phyloP scores from a whole-genome alignment of 2,888 invertebrate genomes.

The Sarcophaga carnaria region DNA sequence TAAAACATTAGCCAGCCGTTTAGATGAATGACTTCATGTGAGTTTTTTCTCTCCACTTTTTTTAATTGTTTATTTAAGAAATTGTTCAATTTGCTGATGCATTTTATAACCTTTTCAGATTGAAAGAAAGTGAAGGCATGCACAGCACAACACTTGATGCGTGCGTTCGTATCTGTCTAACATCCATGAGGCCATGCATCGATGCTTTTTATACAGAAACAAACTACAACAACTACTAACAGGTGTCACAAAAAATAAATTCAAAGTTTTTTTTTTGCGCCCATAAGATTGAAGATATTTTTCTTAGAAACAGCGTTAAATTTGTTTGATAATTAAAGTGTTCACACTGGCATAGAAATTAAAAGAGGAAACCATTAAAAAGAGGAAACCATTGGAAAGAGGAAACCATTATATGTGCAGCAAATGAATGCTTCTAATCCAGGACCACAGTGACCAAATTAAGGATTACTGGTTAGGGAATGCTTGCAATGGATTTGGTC shows the following conservation, averaged over 20 bases:
- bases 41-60: constrained; percentile 42
- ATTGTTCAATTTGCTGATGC: constrained; percentile 78
- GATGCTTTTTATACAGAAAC: neutral
- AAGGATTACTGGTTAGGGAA: too few species aligned
- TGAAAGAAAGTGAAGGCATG: constrained; percentile 54
- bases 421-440: too few species aligned
- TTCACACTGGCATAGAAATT: neutral
- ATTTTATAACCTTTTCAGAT: constrained; percentile 73
- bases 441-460: too few species aligned
- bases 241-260: constrained; percentile 37
- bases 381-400: too few species aligned
- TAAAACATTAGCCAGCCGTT: constrained; percentile 18
- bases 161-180: neutral
- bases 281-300: neutral
- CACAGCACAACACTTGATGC: neutral
- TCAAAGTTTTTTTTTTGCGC: neutral
- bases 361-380: too few species aligned
- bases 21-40: constrained; percentile 51
- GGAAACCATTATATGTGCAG: too few species aligned
- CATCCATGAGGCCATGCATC: neutral
- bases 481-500: too few species aligned
- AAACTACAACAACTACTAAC: constrained; percentile 2
- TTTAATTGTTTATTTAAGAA: constrained; percentile 74
- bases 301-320: neutral
- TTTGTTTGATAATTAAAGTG: constrained; percentile 12